Base-by-base conservation (phyloP, 2,113 vertebrate species). In the Eurypyga helias region DNA sequence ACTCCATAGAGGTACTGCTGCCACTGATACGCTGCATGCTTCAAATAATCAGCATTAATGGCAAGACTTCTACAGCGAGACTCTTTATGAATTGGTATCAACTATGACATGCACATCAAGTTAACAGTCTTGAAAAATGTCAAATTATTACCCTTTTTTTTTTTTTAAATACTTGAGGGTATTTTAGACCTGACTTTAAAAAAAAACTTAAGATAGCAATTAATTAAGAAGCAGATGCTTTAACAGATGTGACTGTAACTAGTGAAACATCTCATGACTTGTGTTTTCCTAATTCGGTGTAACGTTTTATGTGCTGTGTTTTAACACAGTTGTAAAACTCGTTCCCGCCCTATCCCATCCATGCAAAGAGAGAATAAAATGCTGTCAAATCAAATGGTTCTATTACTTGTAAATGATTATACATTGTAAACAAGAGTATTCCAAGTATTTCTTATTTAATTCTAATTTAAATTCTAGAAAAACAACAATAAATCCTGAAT, bases 181-280 rank as follows among this genome's bases (percentile, higher is more conserved):
- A 83, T 89, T 93, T 86, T 72, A 93, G 89, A 80, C 19, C 78
- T 77, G 64, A n/a, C 62, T 54, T 91, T 13, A 41, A 41, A 8
- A 83, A 84, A 52, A 71, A 41, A 28, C 4, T 10, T 10, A n/a
- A 90, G 48, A 64, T 71, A 25, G 54, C 58, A 72, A 96, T 98
- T 97, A 96, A 85, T 97, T 96, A 96, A 69, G 84, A 92, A 92
- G 80, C 97, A 97, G 95, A 88, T 97, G 97, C 52, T 66, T 69
- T 82, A 94, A 57, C 97, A 97, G 98, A 96, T 97, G 98, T 95
- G 41, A 41, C 41, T 41, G 41, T 41, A 41, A 41, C 41, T 41
- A 41, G 41, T 41, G 41, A 41, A 41, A 67, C 38, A 81, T 77
- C 79, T 73, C n/a, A 33, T 23, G 46, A 79, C 13, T 77, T 45